A percentile compares a stretch with the other conserved stretches of the same genome.
phyloP scores from a whole-genome alignment of 2,888 invertebrate species.

The Parapristionchus giblindavisi region DNA sequence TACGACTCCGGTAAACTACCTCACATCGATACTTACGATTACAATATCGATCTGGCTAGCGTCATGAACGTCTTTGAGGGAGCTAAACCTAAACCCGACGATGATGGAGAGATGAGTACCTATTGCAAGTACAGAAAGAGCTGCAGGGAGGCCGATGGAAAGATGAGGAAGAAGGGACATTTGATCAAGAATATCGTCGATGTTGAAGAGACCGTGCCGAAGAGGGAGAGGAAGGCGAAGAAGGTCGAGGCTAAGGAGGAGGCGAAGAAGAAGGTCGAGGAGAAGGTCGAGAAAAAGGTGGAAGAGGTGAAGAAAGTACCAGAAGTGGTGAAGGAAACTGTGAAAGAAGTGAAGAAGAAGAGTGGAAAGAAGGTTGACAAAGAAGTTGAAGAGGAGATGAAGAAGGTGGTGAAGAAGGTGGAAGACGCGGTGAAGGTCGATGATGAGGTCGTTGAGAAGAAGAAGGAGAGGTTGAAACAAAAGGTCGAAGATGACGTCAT shows the following conservation, averaged over 20 bases:
- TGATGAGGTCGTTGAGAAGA: conserved; percentile 9
- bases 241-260: conserved; percentile 19
- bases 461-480: neutral
- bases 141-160: conserved; percentile 40
- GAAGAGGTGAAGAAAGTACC: conserved; percentile 38
- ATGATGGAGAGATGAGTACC: neutral
- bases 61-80: too few relatives aligned
- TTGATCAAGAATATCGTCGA: too few relatives aligned
- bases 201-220: conserved; percentile 9
- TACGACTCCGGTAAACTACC: conserved; percentile 64
- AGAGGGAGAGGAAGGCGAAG: conserved; percentile 2
- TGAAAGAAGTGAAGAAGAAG: conserved; percentile 12
- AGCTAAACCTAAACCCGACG: too few relatives aligned
- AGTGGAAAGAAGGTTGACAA: neutral
- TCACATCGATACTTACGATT: too few relatives aligned
- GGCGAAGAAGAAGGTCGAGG: conserved; percentile 25
- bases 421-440: conserved; percentile 5
- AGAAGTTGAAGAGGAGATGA: neutral
- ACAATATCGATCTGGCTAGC: too few relatives aligned
- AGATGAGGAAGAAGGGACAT: neutral
- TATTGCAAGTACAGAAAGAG: conserved; percentile 57
- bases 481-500: conserved; percentile 24
- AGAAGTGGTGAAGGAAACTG: conserved; percentile 7
- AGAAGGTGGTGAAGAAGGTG: neutral
- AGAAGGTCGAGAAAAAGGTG: conserved; percentile 22